These are phyloP conservation scores for Streptopelia turtur DNA, from an alignment of 2,797 vertebrate species.

Conservation along the genomic window DNA sequence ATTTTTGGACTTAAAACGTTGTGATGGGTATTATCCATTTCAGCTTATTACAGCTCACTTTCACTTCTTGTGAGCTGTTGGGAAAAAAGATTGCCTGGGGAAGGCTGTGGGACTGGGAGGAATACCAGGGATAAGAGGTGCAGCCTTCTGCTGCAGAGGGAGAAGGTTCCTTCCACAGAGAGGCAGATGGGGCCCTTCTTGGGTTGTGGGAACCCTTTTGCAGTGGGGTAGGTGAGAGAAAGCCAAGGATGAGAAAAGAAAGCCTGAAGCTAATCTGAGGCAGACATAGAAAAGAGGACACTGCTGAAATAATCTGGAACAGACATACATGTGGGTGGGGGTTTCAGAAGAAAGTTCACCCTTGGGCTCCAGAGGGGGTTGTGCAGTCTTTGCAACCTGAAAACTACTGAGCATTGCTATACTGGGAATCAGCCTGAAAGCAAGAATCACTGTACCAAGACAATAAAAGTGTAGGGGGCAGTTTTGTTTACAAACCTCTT, in stretches of 20 bases:
- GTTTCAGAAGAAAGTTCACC: background rate
- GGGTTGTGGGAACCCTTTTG: background rate
- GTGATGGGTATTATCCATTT: background rate
- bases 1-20: background rate
- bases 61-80: background rate
- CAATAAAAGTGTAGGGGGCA: background rate
- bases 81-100: background rate
- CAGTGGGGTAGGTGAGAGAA: background rate
- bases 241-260: background rate
- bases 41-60: background rate
- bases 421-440: background rate
- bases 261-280: background rate
- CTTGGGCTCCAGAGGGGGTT: background rate
- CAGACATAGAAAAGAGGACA: background rate
- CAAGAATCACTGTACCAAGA: background rate
- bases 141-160: background rate
- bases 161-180: background rate
- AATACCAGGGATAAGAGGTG: background rate
- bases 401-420: background rate
- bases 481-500: background rate
- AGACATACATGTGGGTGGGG: accelerated
- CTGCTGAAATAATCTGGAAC: background rate
- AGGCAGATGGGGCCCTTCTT: background rate
- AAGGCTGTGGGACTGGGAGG: background rate
- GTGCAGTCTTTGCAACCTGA: background rate